Evolutionary conservation across 2,797 vertebrate genomes (phyloP).

Genomic region (Taenioides sp.): DNA sequence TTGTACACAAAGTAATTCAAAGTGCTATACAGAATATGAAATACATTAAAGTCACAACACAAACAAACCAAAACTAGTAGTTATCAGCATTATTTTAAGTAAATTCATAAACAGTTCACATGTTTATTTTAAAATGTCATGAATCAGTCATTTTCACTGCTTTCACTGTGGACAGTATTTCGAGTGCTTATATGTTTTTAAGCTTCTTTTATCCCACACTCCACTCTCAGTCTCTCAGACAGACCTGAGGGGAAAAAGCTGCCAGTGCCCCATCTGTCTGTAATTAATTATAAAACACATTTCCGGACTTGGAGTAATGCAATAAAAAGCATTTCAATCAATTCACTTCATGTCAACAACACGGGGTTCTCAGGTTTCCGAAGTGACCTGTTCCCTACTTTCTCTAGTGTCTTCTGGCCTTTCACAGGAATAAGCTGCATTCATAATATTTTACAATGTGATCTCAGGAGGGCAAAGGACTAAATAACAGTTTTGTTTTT

Average conservation of each 20-base stretch:
- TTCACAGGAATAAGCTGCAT: neutral
- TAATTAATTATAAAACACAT: constrained; percentile 68
- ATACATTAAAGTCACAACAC: no score
- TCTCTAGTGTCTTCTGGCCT: neutral
- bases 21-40: no score
- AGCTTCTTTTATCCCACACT: neutral
- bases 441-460: neutral
- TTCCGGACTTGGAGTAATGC: constrained; percentile 36
- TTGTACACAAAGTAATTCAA: no score
- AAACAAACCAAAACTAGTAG: no score
- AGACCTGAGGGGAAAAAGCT: constrained; percentile 30
- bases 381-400: constrained; percentile 6
- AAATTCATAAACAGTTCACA: no score
- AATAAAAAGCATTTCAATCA: constrained; percentile 48
- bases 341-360: constrained; percentile 33
- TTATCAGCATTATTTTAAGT: no score
- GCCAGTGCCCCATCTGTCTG: constrained; percentile 49
- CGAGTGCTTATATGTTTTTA: neutral
- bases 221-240: constrained; percentile 21
- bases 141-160: neutral
- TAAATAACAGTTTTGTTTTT: neutral
- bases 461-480: neutral
- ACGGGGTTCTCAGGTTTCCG: constrained; percentile 27
- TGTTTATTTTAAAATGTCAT: no score
- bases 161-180: neutral